Percentiles rank a stretch among this genome's conserved stretches.
Conservation (phyloP, 37 sponge, comb jelly and placozoan species). For the Ephydatia muelleri region DNA sequence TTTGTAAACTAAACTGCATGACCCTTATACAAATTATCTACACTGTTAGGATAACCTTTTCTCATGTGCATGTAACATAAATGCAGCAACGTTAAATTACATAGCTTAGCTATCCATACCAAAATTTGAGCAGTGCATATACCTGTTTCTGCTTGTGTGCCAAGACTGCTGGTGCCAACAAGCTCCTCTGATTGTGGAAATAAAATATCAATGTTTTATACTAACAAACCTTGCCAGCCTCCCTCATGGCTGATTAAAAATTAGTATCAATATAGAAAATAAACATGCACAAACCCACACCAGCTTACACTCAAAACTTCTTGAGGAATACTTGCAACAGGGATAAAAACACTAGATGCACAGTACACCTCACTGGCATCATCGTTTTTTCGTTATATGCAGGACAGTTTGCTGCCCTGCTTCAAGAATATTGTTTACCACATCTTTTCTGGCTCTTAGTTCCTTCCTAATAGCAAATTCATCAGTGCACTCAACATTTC, state of each 20-base stretch:
- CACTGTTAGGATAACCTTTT: no score
- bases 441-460: constrained; percentile 7
- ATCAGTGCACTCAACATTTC: not conserved
- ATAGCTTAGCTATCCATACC: no score
- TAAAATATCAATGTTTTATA: not conserved
- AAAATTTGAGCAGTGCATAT: not conserved
- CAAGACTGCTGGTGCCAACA: not conserved
- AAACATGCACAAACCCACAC: not conserved
- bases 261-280: not conserved
- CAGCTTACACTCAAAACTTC: not conserved
- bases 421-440: not conserved
- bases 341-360: not conserved
- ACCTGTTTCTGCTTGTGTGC: not conserved
- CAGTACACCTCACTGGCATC: not conserved
- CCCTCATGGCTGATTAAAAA: not conserved
- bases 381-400: not conserved
- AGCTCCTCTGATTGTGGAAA: no score
- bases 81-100: no score
- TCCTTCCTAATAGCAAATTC: not conserved
- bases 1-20: no score
- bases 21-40: no score
- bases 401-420: not conserved
- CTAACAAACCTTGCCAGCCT: not conserved
- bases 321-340: not conserved
- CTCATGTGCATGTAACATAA: no score